Percentiles rank a stretch among this genome's conserved stretches.
phyloP scores from a whole-genome alignment of 1,140 invertebrate species.

The Nasonia giraulti region DNA sequence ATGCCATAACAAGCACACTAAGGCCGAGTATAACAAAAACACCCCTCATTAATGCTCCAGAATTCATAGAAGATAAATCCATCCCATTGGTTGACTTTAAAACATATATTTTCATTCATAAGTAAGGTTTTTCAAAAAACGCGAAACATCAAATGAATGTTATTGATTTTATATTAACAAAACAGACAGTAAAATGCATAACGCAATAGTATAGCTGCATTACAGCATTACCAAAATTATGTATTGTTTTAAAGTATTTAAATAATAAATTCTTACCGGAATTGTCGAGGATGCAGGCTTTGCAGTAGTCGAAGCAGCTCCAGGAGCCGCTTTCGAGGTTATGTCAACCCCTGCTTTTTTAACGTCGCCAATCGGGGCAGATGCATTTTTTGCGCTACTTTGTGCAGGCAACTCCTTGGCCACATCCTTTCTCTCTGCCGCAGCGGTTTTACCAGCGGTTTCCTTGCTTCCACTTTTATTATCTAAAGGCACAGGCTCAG shows the following conservation, averaged over 20 bases:
- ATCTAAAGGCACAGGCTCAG: background rate
- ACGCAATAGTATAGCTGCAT: too few species aligned
- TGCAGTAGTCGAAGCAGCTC: constrained; percentile 46
- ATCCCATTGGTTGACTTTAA: constrained; percentile 37
- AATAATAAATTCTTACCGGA: constrained; percentile 8
- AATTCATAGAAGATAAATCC: constrained; percentile 59
- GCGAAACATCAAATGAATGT: too few species aligned
- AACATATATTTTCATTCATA: constrained; percentile 12
- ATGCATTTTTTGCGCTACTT: constrained; percentile 27
- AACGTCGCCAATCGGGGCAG: background rate
- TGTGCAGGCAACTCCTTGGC: background rate
- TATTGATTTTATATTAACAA: too few species aligned
- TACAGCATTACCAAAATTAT: background rate
- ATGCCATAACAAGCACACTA: constrained; percentile 71
- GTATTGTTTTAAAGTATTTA: background rate
- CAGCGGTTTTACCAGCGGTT: background rate
- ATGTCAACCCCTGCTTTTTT: constrained; percentile 50
- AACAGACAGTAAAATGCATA: too few species aligned
- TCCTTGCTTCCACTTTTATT: constrained; percentile 30
- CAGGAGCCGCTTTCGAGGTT: constrained; percentile 54
- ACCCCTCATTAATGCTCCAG: constrained; percentile 71
- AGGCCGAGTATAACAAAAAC: constrained; percentile 74
- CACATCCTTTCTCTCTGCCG: background rate
- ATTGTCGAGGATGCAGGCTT: constrained; percentile 16
- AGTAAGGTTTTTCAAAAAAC: background rate